Conservation (phyloP, 2,888 invertebrate species). For the Stenchaetothrips biformis region DNA sequence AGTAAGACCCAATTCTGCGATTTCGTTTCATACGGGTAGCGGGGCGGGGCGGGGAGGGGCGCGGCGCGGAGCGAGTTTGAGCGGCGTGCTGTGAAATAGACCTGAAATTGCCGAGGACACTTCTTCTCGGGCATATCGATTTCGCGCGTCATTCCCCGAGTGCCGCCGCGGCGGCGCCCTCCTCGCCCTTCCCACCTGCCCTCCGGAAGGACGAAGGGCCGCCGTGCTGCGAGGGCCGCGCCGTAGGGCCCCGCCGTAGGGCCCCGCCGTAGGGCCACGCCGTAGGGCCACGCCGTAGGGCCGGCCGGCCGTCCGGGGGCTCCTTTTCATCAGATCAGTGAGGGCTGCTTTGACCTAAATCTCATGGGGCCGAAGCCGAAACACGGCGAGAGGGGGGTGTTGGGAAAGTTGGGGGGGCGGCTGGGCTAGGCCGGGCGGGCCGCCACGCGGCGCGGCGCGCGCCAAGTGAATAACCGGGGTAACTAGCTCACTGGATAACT, state of each 20-base stretch:
- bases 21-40: not conserved
- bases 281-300: too few relatives aligned
- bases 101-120: conserved; percentile 19
- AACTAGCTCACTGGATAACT: too few relatives aligned
- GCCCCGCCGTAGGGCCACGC: too few relatives aligned
- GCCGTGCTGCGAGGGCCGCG: too few relatives aligned
- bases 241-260: too few relatives aligned
- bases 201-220: too few relatives aligned
- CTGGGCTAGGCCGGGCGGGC: too few relatives aligned
- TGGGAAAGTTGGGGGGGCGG: too few relatives aligned
- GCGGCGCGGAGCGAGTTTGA: not conserved
- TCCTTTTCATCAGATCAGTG: conserved; percentile 18
- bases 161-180: not conserved
- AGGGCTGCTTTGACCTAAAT: conserved; percentile 20
- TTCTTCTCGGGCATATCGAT: conserved; percentile 21
- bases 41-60: not conserved
- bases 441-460: too few relatives aligned
- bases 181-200: not conserved
- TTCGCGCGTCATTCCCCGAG: conserved; percentile 15
- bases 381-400: not conserved
- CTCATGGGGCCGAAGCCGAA: conserved; percentile 4
- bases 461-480: too few relatives aligned
- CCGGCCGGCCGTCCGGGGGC: not conserved
- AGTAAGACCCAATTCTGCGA: too few relatives aligned
- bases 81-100: conserved; percentile 22